These are phyloP conservation scores for Aphelenchoides besseyi DNA, from an alignment of 1,140 invertebrate genomes.

Conservation along the genomic window DNA sequence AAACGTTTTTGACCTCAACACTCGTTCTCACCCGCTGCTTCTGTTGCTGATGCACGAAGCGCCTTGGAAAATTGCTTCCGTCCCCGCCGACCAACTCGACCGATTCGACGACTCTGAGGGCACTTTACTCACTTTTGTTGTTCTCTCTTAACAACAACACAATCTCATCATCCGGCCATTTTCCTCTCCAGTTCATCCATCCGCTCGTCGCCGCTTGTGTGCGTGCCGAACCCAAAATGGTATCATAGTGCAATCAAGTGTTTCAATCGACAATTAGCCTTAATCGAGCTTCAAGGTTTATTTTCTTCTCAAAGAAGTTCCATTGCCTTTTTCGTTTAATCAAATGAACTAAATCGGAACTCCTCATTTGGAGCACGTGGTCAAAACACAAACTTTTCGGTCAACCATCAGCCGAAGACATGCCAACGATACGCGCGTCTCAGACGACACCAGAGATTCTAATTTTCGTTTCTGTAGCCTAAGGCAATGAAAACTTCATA, in stretches of 20 bases:
- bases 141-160: neutral
- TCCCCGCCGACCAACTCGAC: neutral
- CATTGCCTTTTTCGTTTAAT: neutral
- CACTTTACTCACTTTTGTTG: neutral
- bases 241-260: too few relatives aligned
- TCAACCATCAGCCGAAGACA: too few relatives aligned
- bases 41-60: neutral
- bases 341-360: too few relatives aligned
- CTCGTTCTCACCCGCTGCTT: neutral
- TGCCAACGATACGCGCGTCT: too few relatives aligned
- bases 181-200: neutral
- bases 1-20: neutral
- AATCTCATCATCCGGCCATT: neutral
- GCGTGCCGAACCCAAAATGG: neutral
- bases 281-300: too few relatives aligned
- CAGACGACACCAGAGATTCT: too few relatives aligned
- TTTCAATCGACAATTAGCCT: too few relatives aligned
- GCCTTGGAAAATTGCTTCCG: neutral
- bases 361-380: too few relatives aligned
- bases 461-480: too few relatives aligned
- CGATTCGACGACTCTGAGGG: neutral
- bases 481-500: too few relatives aligned
- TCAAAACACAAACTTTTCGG: too few relatives aligned
- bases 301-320: neutral
- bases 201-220: neutral